Evolutionary conservation across 2,113 vertebrate species (phyloP), one percentile per base, ranked within the genome.

Genomic region (Catharus bicknelli): DNA sequence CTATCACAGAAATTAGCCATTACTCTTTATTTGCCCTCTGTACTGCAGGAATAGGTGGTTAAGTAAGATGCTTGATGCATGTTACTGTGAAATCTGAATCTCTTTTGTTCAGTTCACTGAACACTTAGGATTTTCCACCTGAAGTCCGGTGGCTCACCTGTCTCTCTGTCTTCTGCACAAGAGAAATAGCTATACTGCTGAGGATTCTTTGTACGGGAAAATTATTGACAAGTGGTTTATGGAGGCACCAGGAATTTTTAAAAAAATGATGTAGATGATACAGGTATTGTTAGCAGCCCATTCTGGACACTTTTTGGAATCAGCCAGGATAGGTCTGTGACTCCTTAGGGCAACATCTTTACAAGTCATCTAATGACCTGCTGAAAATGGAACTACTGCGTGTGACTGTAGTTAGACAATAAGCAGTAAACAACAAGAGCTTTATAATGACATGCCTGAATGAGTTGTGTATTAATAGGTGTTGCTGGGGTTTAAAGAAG

Each of bases 271-370:
- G 2, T 26, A 62, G 7, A 55, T 32, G 17, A 51, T 68, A 69
- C 3, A 42, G 22, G 29, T 81, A 63, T 48, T 74, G 19, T 47
- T 77, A 47, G 55, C 14, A 83, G 43, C 25, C 38, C 40, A 74
- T 84, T 78, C 53, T 63, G 66, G 89, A 43, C 7, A 48, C 8
- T 50, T 22, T 64, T 57, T 59, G 34, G 48, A 86, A 29, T 70
- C 64, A 64, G 27, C 25, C 75, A 57, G n/a, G 40, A n/a, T 29
- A 70, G 18, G 16, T 47, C 55, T 86, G 38, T 67, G 42, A 69
- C 20, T 94, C 80, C 64, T 80, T 43, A 93, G 72, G 36, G 53
- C 69, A 86, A 84, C n/a, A 63, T 58, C 48, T 92, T 75, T 75
- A 57, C 40, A 36, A 75, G 45, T 75, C 15, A 48, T 67, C 47